Conservation (phyloP, 2,113 vertebrate species). For the Nibea albiflora region DNA sequence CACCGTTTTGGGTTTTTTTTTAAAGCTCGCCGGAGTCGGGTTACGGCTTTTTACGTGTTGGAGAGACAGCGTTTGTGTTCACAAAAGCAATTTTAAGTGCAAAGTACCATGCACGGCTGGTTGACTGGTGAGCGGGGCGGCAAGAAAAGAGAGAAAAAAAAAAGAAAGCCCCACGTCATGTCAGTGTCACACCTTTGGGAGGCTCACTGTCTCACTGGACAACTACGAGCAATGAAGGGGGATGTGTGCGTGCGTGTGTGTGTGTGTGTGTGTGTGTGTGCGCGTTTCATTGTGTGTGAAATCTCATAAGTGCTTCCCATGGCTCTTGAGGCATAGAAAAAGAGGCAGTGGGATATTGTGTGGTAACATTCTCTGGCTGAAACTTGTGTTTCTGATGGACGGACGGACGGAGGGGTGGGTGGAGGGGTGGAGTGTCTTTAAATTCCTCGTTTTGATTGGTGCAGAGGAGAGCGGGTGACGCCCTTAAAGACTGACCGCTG, state of each 20-base stretch:
- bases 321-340: slow-evolving; percentile 78
- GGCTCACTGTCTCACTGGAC: slow-evolving; percentile 55
- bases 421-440: slow-evolving; percentile 59
- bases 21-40: slow-evolving; percentile 53
- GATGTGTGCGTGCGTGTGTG: slow-evolving; percentile 27
- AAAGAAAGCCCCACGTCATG: slow-evolving; percentile 45
- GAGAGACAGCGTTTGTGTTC: slow-evolving; percentile 59
- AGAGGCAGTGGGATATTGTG: slow-evolving; percentile 81
- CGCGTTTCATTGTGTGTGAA: slow-evolving; percentile 51
- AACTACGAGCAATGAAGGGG: slow-evolving; percentile 37
- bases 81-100: slow-evolving; percentile 73
- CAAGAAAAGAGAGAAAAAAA: no score
- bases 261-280: slow-evolving; percentile 33
- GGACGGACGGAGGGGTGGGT: neutral
- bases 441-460: slow-evolving; percentile 65
- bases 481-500: slow-evolving; percentile 57
- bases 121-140: slow-evolving; percentile 54
- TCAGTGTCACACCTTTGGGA: slow-evolving; percentile 55
- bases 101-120: slow-evolving; percentile 75
- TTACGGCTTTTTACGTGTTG: slow-evolving; percentile 19
- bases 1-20: slow-evolving; percentile 15
- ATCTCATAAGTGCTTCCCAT: slow-evolving; percentile 77
- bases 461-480: slow-evolving; percentile 50
- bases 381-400: slow-evolving; percentile 61
- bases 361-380: slow-evolving; percentile 82